Evolutionary conservation across 1,140 invertebrate species (phyloP), one percentile per base, ranked within the genome.

Genomic region (Ditylenchus dipsaci): DNA sequence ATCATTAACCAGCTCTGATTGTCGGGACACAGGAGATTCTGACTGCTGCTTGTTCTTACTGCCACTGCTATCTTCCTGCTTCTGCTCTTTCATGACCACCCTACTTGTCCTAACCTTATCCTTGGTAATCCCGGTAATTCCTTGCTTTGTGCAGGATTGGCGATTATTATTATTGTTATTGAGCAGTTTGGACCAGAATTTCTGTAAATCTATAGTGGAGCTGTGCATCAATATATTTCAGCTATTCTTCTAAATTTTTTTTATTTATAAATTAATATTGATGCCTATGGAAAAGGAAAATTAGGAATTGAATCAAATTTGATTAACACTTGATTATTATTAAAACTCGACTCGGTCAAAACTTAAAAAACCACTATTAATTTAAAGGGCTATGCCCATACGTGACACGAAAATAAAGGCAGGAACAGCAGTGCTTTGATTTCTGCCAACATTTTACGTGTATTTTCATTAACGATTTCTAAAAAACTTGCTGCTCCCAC

Each of bases 111-210:
- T 26, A 5, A 53, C 15, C 15, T 19, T 21, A 15, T 53, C 15
- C 49, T 21, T 17, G n/a, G 49, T 53, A 21, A 26, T 45, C 43
- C 43, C n/a, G 11, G 43, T 45, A n/a, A 13, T 45, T 45, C 43
- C 43, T 45, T 45, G 43, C 43, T 45, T 45, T 45, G 43, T 13
- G 43, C 43, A 26, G n/a, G 49, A 3, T 17, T 53, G n/a, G 15
- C 15, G 15, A 19, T 26, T 3, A 11, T 38, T 38, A 38, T 53
- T 53, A 15, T 53, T 53, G 49, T 53, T 53, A 26, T 53, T 53
- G 3, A 53, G 49, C 49, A 53, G 23, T 53, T 53, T 53, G 49
- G n/a, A 21, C 49, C 49, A 53, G 49, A 53, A 53, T 26, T 53
- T 19, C 3, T 53, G 49, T 26, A 53, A 8, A 8, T 53, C 49